phyloP scores from a whole-genome alignment of 2,888 invertebrate species.

The Empis stercorea region DNA sequence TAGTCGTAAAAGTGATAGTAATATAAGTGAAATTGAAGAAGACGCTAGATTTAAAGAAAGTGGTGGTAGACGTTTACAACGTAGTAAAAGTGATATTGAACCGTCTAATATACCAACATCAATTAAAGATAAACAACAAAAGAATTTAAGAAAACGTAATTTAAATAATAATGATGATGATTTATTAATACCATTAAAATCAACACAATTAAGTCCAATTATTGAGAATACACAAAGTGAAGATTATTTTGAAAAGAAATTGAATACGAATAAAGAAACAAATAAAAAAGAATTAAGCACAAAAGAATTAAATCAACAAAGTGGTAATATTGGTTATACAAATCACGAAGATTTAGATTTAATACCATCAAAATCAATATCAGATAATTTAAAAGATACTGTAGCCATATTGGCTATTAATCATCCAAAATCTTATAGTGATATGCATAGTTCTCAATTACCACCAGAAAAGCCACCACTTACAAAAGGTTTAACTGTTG shows the following conservation, averaged over 20 bases:
- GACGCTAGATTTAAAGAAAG: conserved; percentile 39
- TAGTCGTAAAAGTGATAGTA: conserved; percentile 43
- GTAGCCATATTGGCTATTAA: conserved; percentile 28
- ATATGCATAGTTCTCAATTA: conserved; percentile 62
- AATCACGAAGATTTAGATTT: conserved; percentile 37
- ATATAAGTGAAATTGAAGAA: conserved; percentile 25
- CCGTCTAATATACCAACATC: conserved; percentile 26
- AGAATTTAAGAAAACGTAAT: conserved; percentile 23
- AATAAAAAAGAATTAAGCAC: too few relatives aligned
- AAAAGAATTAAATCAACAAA: conserved; percentile 18
- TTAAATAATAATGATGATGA: conserved; percentile 43
- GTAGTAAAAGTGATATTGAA: conserved; percentile 53
- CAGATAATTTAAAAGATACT: neutral
- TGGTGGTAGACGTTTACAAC: conserved; percentile 40
- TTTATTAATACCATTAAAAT: conserved; percentile 37
- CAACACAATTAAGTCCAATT: conserved; percentile 63
- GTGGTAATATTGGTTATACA: conserved; percentile 41
- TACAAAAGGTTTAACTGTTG: conserved; percentile 59
- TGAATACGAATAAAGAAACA: conserved; percentile 17
- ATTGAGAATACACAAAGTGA: conserved; percentile 62
- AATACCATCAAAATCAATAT: neutral
- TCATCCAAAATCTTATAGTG: conserved; percentile 37
- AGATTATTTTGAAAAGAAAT: conserved; percentile 44
- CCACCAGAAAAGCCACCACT: conserved; percentile 55
- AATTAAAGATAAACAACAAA: conserved; percentile 14